These are phyloP conservation scores for Drosophila subpulchrella DNA, from an alignment of 1,140 invertebrate species.

Conservation along the genomic window DNA sequence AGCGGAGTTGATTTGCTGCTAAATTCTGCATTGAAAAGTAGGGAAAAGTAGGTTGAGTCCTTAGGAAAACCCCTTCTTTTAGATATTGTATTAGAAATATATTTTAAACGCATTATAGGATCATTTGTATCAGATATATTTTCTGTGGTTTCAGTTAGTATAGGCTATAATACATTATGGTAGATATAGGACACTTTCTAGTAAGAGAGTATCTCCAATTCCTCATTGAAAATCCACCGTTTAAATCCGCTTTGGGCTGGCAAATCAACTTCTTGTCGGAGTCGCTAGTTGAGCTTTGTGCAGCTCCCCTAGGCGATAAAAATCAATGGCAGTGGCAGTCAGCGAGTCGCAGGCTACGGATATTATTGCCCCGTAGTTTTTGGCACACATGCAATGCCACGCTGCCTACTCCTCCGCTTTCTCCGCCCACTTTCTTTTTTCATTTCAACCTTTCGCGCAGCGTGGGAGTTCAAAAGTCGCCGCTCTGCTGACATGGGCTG, in stretches of 20 bases:
- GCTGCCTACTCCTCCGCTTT: constrained; percentile 1
- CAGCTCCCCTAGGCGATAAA: constrained; percentile 44
- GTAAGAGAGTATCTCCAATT: constrained; percentile 9
- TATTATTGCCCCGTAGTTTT: constrained; percentile 43
- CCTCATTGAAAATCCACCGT: background rate
- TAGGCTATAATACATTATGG: no score
- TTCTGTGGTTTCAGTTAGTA: background rate
- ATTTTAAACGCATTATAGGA: no score
- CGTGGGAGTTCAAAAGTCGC: constrained; percentile 66
- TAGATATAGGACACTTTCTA: background rate
- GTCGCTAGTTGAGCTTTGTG: constrained; percentile 27
- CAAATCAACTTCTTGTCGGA: constrained; percentile 48
- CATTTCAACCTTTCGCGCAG: constrained; percentile 5
- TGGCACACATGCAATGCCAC: constrained; percentile 70
- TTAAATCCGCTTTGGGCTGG: constrained; percentile 28
- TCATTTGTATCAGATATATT: no score
- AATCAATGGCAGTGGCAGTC: constrained; percentile 72
- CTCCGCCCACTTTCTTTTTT: background rate
- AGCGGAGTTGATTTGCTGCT: constrained; percentile 19
- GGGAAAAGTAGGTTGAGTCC: no score
- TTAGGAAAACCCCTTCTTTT: no score
- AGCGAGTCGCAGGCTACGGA: constrained; percentile 35
- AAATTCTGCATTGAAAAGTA: background rate
- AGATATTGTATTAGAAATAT: no score
- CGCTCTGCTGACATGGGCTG: constrained; percentile 43